Base-by-base conservation (phyloP, 2,888 invertebrate species). In the Rhimphoctona megacephalus region DNA sequence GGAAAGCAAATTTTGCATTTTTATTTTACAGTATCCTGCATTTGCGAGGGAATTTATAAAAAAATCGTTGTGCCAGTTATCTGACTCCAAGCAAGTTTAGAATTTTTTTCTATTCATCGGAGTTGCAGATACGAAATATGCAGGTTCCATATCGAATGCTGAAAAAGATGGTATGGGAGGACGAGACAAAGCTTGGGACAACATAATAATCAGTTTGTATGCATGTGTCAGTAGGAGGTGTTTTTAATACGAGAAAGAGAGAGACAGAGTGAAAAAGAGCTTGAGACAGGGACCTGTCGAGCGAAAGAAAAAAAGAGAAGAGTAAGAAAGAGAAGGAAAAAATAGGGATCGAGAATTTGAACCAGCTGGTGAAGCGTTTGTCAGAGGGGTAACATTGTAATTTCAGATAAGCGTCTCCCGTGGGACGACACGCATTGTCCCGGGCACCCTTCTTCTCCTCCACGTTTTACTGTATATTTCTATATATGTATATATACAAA, bases 331-430 rank as follows among this genome's bases (percentile, higher is more conserved):
- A 74, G 46, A 22, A 25, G 52, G 33, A 57, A 30, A 69, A 69
- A 73, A 66, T 43, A 30, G 67, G 46, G 78, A 61, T 52, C 46
- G 64, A 82, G 83, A 79, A 81, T 90, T 90, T 90, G 88, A 89
- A 91, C 90, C 91, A 90, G 91, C 89, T 91, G 91, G 89, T 87
- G 89, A 86, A 87, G 87, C 86, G 86, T 76, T 85, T 85, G 84
- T 54, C 73, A 81, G 80, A 90, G 92, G 92, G 92, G 92, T 94
- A 92, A 94, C 93, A 93, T 93, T 93, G 94, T 94, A 94, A 94
- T 94, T 94, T 94, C 92, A 94, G 94, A 94, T 94, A 94, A 94
- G 94, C 93, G 92, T 93, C 92, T 94, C 94, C 92, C 94, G 76
- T 64, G 91, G 92, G 94, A 93, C 76, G 94, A 93, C 92, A 91